Conservation (phyloP, 1,140 invertebrate genomes). For the Nephila pilipes region DNA sequence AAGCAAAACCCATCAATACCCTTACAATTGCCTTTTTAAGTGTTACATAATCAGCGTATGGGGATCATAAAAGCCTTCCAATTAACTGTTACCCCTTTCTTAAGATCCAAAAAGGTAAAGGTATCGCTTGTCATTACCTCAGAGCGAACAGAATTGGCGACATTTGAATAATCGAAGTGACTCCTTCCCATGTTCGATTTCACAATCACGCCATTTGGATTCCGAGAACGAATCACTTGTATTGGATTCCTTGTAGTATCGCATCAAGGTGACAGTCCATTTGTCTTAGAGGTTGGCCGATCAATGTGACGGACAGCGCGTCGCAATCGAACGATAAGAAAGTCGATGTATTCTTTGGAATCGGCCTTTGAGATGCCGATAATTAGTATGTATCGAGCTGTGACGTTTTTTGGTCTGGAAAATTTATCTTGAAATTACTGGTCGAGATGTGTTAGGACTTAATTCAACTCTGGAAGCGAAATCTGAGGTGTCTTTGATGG, state of each 20-base stretch:
- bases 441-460: slow-evolving; percentile 8
- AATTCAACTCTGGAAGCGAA: not conserved
- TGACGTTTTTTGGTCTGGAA: slow-evolving; percentile 5
- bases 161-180: slow-evolving; percentile 30
- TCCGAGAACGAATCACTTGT: not conserved
- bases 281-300: slow-evolving; percentile 19
- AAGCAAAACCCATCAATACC: not conserved
- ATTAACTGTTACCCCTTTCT: not conserved
- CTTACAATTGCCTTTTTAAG: not conserved
- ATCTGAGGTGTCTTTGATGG: not conserved
- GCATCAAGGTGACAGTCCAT: slow-evolving; percentile 52
- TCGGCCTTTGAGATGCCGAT: slow-evolving; percentile 37
- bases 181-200: not conserved
- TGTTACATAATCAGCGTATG: not conserved
- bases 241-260: slow-evolving; percentile 47
- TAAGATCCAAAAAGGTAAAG: not conserved
- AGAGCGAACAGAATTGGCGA: not conserved
- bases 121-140: not conserved
- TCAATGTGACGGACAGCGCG: slow-evolving; percentile 36
- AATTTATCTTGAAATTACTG: slow-evolving; percentile 20
- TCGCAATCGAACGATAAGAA: slow-evolving; percentile 48
- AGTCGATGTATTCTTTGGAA: slow-evolving; percentile 41
- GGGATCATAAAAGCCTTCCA: not conserved
- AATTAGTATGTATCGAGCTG: slow-evolving; percentile 31
- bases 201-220: slow-evolving; percentile 21